Conservation (phyloP, 2,888 invertebrate genomes). For the Orthosia cruda region DNA sequence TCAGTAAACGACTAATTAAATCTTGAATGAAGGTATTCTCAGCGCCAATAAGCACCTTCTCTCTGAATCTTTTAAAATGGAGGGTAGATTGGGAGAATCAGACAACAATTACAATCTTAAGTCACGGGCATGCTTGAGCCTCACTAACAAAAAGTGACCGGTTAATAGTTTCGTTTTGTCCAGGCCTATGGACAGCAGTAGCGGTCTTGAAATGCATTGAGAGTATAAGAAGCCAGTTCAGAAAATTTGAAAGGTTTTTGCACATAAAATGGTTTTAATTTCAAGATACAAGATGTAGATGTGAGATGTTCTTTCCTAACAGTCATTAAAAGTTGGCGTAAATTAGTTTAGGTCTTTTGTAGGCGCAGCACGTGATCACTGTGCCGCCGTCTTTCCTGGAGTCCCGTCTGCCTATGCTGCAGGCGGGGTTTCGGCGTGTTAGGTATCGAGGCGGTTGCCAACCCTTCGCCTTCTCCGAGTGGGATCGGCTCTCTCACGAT, state of each 20-base stretch:
- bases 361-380: neutral
- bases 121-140: neutral
- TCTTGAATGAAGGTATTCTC: neutral
- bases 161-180: neutral
- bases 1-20: neutral
- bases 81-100: neutral
- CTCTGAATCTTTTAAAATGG: neutral
- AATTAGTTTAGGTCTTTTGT: neutral
- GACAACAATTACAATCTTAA: neutral
- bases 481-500: no score
- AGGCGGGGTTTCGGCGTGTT: no score
- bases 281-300: neutral
- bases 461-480: no score
- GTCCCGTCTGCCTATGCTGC: no score
- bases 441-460: no score
- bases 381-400: no score
- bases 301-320: neutral
- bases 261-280: neutral
- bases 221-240: neutral
- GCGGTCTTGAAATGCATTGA: neutral
- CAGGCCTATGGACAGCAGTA: neutral
- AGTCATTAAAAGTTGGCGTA: neutral
- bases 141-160: slow-evolving; percentile 1
- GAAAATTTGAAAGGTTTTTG: neutral
- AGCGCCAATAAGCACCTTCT: neutral